A percentile compares a stretch with the other conserved stretches of the same genome.
phyloP scores from a whole-genome alignment of 2,797 vertebrate genomes.

The Dendrocincla tyrannina region DNA sequence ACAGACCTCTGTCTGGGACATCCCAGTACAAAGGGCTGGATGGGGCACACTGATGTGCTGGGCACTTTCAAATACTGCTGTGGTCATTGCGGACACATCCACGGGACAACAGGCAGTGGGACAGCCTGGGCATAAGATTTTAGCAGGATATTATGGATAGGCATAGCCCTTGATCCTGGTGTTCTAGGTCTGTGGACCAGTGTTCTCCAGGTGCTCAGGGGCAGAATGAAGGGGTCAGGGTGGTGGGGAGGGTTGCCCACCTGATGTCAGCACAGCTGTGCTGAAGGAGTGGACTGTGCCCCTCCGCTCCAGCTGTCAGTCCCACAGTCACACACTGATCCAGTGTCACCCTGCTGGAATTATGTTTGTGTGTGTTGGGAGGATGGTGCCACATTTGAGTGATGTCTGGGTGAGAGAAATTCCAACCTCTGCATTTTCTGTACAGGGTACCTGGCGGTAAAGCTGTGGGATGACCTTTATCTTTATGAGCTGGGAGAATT shows the following conservation, averaged over 20 bases:
- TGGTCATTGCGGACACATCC: fast-evolving
- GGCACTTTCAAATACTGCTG: fast-evolving
- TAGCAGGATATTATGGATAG: fast-evolving
- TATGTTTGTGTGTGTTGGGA: not conserved
- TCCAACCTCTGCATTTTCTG: slow-evolving; percentile 29
- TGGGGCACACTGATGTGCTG: fast-evolving
- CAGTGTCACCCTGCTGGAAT: not conserved
- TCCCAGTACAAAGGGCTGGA: too few relatives aligned
- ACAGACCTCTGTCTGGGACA: not conserved
- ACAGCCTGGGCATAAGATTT: not conserved
- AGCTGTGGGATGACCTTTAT: slow-evolving; percentile 76
- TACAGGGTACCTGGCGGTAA: slow-evolving; percentile 14
- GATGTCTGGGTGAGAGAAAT: not conserved
- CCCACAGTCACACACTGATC: not conserved
- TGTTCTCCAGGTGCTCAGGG: fast-evolving
- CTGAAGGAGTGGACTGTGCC: not conserved
- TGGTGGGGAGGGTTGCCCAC: not conserved
- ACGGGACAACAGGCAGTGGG: fast-evolving
- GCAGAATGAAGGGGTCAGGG: not conserved
- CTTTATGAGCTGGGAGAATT: slow-evolving; percentile 77
- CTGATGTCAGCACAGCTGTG: fast-evolving
- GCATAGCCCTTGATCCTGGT: fast-evolving
- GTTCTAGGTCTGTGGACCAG: not conserved
- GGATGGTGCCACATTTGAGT: not conserved
- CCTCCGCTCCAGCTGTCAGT: not conserved